These are phyloP conservation scores for Microcaecilia unicolor DNA, from an alignment of 2,797 vertebrate species.

Conservation along the genomic window DNA sequence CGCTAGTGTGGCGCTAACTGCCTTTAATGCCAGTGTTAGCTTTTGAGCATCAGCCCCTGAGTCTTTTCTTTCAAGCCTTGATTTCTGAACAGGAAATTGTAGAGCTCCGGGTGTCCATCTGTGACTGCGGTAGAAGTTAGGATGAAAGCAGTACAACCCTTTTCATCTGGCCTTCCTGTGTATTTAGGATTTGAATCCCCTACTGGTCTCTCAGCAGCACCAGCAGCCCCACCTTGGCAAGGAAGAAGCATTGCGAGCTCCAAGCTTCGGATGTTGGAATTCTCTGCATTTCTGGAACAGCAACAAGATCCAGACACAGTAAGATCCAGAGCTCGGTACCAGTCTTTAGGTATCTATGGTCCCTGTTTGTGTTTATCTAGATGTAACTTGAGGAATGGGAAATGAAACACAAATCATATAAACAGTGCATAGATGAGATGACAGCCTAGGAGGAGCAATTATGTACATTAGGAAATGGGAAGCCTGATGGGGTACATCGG, in stretches of 20 bases:
- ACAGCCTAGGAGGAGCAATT: background rate
- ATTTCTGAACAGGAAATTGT: too few species aligned
- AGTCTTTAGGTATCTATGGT: background rate
- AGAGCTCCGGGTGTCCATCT: too few species aligned
- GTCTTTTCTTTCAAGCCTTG: too few species aligned
- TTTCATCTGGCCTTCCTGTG: slow-evolving; percentile 1
- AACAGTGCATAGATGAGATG: background rate
- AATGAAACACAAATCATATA: background rate
- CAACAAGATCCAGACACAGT: slow-evolving; percentile 83
- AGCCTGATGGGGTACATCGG: background rate
- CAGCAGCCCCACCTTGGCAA: slow-evolving; percentile 76
- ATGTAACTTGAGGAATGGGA: background rate
- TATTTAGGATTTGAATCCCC: slow-evolving; percentile 77
- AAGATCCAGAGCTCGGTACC: slow-evolving; percentile 36
- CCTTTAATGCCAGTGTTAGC: too few species aligned
- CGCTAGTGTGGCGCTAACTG: too few species aligned
- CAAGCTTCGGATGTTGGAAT: slow-evolving; percentile 88
- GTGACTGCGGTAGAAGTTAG: too few species aligned
- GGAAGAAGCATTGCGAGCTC: slow-evolving; percentile 83
- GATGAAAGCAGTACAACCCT: too few species aligned
- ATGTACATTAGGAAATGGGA: background rate
- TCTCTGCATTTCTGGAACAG: slow-evolving; percentile 88
- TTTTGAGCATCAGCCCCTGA: too few species aligned
- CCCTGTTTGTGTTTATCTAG: background rate
- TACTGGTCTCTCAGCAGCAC: slow-evolving; percentile 64